Conservation (phyloP, 1,140 invertebrate genomes). For the Ditylenchus dipsaci region DNA sequence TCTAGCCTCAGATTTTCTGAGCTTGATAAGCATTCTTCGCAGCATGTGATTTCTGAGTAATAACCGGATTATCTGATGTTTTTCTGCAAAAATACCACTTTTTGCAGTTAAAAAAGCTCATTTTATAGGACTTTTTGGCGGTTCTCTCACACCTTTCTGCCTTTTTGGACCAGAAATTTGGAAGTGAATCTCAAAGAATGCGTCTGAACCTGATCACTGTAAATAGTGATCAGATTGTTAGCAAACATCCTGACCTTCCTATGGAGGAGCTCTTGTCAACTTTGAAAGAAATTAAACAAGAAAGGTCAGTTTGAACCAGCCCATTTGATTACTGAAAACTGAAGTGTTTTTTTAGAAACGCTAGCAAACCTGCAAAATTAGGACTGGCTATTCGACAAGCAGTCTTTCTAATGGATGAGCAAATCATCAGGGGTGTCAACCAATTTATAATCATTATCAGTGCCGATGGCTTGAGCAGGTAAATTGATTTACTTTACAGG, state of each 20-base stretch:
- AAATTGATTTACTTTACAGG: constrained; percentile 6
- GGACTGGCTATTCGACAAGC: constrained; percentile 39
- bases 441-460: constrained; percentile 45
- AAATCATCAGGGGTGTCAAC: constrained; percentile 34
- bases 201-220: constrained; percentile 46
- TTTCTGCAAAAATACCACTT: background rate
- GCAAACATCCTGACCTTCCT: constrained; percentile 9
- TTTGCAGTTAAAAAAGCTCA: background rate
- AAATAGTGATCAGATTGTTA: constrained; percentile 32
- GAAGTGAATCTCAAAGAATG: constrained; percentile 22
- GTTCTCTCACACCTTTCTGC: constrained; percentile 34
- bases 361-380: constrained; percentile 32
- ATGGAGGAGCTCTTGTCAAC: constrained; percentile 5
- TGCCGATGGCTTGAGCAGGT: constrained; percentile 48
- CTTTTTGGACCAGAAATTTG: constrained; percentile 39
- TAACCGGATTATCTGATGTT: too few species aligned
- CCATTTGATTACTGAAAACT: background rate
- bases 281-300: constrained; percentile 27
- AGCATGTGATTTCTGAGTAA: too few species aligned
- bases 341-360: background rate
- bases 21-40: too few species aligned
- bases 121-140: constrained; percentile 35
- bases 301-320: constrained; percentile 11
- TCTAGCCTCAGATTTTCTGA: too few species aligned
- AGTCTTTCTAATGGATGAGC: constrained; percentile 30